Percentiles rank a stretch among this genome's conserved stretches.
Evolutionary conservation across 2,113 vertebrate species (phyloP).

Genomic region (Bagarius yarrelli): DNA sequence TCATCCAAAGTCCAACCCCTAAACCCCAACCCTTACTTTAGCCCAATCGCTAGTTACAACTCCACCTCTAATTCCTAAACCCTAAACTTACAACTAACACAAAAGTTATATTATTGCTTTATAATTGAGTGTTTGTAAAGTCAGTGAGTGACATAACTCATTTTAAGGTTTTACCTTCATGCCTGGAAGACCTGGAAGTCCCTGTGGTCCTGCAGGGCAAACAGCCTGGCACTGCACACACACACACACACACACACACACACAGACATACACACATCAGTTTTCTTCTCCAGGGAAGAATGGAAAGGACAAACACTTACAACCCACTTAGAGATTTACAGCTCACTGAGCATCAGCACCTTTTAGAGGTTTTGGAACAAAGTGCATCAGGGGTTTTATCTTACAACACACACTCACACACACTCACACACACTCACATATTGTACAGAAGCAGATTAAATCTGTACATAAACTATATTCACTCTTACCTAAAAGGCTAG

Average conservation of each 20-base stretch:
- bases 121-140: neutral
- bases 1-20: too few relatives aligned
- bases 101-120: neutral
- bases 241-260: conserved; percentile 23
- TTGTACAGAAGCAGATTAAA: too few relatives aligned
- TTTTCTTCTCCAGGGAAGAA: neutral
- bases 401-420: too few relatives aligned
- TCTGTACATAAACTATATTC: too few relatives aligned
- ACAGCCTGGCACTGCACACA: conserved; percentile 68
- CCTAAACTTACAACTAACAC: neutral
- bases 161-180: conserved; percentile 70
- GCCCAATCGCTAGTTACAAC: too few relatives aligned
- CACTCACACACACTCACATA: too few relatives aligned
- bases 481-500: too few relatives aligned
- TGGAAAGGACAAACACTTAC: neutral
- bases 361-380: neutral
- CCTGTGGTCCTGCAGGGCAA: conserved; percentile 74
- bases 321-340: neutral
- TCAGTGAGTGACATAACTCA: neutral
- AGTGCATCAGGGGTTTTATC: neutral
- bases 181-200: conserved; percentile 70
- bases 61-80: neutral
- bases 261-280: conserved; percentile 18
- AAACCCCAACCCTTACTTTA: too few relatives aligned
- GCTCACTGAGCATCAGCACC: neutral